Conservation (phyloP, 2,888 invertebrate genomes). For the Stratiomys singularior region DNA sequence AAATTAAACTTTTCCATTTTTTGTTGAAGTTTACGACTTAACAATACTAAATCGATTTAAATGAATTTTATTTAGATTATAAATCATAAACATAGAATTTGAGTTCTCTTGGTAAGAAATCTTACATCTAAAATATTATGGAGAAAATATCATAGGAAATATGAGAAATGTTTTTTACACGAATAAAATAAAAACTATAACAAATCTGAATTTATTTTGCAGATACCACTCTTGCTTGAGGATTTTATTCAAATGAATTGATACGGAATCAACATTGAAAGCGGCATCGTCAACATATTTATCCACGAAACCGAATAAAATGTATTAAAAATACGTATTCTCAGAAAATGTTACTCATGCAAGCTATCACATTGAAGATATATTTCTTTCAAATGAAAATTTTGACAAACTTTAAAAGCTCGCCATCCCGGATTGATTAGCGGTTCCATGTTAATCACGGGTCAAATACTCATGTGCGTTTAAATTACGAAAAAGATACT, state of each 20-base stretch:
- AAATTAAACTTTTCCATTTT: conserved; percentile 20
- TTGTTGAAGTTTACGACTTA: conserved; percentile 23
- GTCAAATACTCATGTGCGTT: conserved; percentile 6
- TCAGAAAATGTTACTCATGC: conserved; percentile 20
- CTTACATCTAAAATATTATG: conserved; percentile 10
- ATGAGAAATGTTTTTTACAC: background rate
- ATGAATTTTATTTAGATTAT: conserved; percentile 10
- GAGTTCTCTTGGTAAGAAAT: conserved; percentile 26
- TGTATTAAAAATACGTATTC: conserved; percentile 1
- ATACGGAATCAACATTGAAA: background rate
- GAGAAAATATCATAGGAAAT: background rate
- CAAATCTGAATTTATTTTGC: conserved; percentile 10
- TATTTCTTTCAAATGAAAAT: conserved; percentile 9
- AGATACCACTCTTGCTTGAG: background rate
- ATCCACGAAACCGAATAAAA: background rate
- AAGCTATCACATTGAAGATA: conserved; percentile 46
- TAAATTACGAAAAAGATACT: background rate
- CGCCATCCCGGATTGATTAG: too few relatives aligned
- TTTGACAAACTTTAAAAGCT: too few relatives aligned
- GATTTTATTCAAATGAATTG: background rate
- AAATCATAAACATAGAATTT: conserved; percentile 20
- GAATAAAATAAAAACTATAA: conserved; percentile 7
- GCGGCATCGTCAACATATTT: background rate
- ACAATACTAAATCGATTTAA: conserved; percentile 1
- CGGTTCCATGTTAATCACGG: too few relatives aligned